Evolutionary conservation across 1,140 invertebrate genomes (phyloP).

Genomic region (Diorhabda sublineata): DNA sequence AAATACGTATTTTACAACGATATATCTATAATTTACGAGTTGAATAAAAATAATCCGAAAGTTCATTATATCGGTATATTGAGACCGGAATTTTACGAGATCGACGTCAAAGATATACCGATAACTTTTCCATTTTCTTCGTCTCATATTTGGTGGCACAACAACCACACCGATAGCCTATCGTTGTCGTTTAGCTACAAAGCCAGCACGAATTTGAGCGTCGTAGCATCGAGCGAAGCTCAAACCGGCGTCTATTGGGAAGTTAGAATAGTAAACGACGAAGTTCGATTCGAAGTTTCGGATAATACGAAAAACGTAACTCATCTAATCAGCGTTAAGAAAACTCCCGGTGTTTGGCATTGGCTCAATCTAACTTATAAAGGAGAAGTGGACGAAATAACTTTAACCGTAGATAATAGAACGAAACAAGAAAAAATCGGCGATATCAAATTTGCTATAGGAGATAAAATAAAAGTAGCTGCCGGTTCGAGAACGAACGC

Average conservation of each 20-base stretch:
- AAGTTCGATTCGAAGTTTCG: constrained; percentile 75
- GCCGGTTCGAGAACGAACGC: constrained; percentile 63
- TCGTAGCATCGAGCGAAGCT: constrained; percentile 79
- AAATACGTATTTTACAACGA: constrained; percentile 93
- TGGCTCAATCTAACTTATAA: constrained; percentile 70
- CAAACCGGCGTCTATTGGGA: constrained; percentile 75
- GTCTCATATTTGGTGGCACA: constrained; percentile 82
- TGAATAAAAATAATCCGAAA: constrained; percentile 76
- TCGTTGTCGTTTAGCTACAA: constrained; percentile 85
- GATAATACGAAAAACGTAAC: constrained; percentile 68
- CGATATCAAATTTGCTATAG: constrained; percentile 52
- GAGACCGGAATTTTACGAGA: constrained; percentile 76
- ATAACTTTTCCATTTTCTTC: constrained; percentile 88
- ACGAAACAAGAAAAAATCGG: constrained; percentile 55
- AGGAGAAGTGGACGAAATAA: constrained; percentile 62
- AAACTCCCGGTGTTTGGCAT: constrained; percentile 73
- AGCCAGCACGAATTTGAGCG: constrained; percentile 75
- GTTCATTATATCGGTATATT: constrained; percentile 66
- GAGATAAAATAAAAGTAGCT: constrained; percentile 65
- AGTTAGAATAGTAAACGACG: constrained; percentile 77
- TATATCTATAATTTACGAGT: constrained; percentile 82
- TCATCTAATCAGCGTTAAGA: constrained; percentile 71
- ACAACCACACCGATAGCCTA: constrained; percentile 64
- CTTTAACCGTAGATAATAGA: constrained; percentile 68
- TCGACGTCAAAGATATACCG: constrained; percentile 81